phyloP scores from a whole-genome alignment of 1,140 invertebrate genomes.

The Leptonema lineaticorne region DNA sequence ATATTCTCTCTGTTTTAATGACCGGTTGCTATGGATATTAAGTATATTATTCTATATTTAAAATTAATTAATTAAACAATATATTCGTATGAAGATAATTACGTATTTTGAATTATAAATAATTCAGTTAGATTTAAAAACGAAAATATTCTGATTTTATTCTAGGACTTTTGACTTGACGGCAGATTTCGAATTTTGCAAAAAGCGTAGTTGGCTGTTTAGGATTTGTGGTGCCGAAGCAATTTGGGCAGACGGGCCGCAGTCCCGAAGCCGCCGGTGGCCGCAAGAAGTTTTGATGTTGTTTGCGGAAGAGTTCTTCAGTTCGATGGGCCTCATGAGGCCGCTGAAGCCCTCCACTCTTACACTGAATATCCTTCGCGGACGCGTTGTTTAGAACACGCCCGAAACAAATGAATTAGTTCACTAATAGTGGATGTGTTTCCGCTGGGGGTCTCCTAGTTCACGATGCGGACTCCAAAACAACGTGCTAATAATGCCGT shows the following conservation, averaged over 20 bases:
- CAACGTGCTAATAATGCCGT: not conserved
- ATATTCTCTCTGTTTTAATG: too few relatives aligned
- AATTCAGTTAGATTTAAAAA: too few relatives aligned
- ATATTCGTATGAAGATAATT: too few relatives aligned
- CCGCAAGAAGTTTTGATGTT: conserved; percentile 34
- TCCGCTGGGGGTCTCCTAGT: conserved; percentile 21
- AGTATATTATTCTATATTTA: too few relatives aligned
- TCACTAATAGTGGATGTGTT: conserved; percentile 29
- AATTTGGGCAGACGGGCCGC: not conserved
- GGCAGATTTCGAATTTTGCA: not conserved
- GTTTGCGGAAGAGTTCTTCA: conserved; percentile 28
- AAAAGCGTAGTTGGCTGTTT: not conserved
- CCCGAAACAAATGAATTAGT: conserved; percentile 27
- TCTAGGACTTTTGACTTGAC: too few relatives aligned
- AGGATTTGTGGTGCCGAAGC: not conserved
- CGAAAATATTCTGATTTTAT: too few relatives aligned
- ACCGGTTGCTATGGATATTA: too few relatives aligned
- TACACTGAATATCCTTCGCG: conserved; percentile 29
- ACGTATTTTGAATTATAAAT: too few relatives aligned
- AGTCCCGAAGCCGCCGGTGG: not conserved
- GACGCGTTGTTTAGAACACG: not conserved
- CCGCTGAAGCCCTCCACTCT: not conserved
- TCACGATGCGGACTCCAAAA: not conserved
- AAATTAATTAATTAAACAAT: too few relatives aligned
- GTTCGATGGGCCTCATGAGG: conserved; percentile 29